Evolutionary conservation across 2,113 vertebrate species (phyloP).

Genomic region (Pseudopipra pipra): DNA sequence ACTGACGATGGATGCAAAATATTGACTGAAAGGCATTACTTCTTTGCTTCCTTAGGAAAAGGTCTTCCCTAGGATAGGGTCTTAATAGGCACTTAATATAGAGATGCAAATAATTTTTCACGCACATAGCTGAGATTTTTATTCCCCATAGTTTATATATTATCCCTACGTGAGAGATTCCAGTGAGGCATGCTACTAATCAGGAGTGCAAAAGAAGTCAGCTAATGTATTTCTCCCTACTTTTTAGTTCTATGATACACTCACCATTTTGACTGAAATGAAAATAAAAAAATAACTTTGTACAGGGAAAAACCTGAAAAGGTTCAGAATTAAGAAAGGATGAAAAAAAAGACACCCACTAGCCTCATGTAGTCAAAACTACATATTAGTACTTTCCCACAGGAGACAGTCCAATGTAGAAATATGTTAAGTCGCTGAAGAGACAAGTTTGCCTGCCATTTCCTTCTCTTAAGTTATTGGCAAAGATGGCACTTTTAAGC

Average conservation of each 20-base stretch:
- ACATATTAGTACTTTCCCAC: not conserved
- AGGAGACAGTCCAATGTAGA: not conserved
- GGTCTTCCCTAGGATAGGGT: not conserved
- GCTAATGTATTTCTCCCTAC: not conserved
- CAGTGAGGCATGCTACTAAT: not conserved
- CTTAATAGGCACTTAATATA: not conserved
- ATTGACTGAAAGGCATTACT: conserved; percentile 12
- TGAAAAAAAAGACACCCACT: not conserved
- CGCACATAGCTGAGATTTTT: not conserved
- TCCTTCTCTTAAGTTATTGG: not conserved
- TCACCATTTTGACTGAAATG: not conserved
- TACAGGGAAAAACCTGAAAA: not conserved
- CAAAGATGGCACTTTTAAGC: not conserved
- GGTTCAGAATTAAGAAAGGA: not conserved
- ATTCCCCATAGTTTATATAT: not conserved
- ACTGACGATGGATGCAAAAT: not conserved
- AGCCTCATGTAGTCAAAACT: not conserved
- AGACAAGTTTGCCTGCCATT: not conserved
- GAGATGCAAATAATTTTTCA: not conserved
- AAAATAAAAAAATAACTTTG: not conserved
- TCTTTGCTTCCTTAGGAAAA: conserved; percentile 39
- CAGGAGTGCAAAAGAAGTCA: not conserved
- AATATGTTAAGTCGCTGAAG: not conserved
- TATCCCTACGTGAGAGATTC: not conserved
- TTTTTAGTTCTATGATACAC: not conserved